Percentiles rank a stretch among this genome's conserved stretches.
Conservation (phyloP, 2,113 vertebrate species). For the Corvus hawaiiensis region DNA sequence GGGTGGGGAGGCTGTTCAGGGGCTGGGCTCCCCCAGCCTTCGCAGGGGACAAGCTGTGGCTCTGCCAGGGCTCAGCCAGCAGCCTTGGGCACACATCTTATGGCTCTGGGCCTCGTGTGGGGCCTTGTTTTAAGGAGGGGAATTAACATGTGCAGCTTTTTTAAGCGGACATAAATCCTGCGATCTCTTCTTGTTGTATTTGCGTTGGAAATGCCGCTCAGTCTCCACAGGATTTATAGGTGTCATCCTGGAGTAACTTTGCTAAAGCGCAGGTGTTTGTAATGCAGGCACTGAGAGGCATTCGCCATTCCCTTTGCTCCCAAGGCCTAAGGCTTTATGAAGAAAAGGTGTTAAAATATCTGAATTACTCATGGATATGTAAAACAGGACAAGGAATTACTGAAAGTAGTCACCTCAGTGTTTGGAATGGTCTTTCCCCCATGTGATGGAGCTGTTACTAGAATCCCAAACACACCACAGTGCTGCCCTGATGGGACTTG, state of each 20-base stretch:
- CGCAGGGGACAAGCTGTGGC: rapidly evolving
- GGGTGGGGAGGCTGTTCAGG: background rate
- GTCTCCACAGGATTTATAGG: background rate
- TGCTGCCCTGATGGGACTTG: background rate
- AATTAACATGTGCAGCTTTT: background rate
- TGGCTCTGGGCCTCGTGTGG: background rate
- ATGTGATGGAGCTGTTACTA: rapidly evolving
- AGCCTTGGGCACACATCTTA: no score
- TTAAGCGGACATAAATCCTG: background rate
- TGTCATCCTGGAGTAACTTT: background rate
- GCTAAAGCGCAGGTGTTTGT: background rate
- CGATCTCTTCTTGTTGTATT: rapidly evolving
- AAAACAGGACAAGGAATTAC: background rate
- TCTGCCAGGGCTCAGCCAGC: background rate
- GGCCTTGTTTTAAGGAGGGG: background rate
- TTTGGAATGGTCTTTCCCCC: no score
- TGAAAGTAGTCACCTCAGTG: background rate
- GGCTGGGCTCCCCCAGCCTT: background rate
- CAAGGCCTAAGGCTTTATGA: background rate
- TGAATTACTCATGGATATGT: rapidly evolving
- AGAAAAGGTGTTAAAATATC: background rate
- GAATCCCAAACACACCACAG: background rate
- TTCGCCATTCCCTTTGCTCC: background rate
- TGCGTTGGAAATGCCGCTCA: background rate
- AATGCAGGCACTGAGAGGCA: rapidly evolving